phyloP scores from a whole-genome alignment of 2,888 invertebrate species.

The Amphipyra berbera region DNA sequence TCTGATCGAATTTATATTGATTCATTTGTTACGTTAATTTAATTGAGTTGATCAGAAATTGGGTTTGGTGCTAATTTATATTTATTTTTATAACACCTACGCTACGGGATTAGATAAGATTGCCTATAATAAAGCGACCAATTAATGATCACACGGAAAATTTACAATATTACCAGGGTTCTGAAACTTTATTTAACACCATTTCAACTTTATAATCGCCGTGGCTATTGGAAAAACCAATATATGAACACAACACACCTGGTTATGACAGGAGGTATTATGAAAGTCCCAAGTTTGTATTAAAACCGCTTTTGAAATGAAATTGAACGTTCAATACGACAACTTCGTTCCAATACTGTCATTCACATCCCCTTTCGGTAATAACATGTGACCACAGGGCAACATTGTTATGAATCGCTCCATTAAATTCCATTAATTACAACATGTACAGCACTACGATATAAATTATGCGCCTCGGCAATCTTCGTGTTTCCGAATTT shows the following conservation, averaged over 20 bases:
- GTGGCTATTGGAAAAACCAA: conserved; percentile 2
- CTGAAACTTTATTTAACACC: no score
- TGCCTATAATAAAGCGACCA: neutral
- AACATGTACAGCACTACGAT: neutral
- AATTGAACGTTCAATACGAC: conserved; percentile 33
- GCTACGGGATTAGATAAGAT: neutral
- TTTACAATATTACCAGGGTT: no score
- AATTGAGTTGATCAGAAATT: conserved; percentile 12
- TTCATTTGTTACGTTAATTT: neutral
- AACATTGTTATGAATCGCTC: neutral
- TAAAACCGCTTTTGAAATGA: conserved; percentile 23
- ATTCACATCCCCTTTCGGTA: conserved; percentile 9
- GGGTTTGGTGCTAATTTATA: neutral
- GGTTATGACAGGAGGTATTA: conserved; percentile 18
- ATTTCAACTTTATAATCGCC: neutral
- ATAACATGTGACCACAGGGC: neutral
- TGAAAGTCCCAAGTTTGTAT: conserved; percentile 5
- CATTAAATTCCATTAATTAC: conserved; percentile 1
- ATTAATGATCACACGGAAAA: neutral
- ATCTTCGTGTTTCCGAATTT: no score
- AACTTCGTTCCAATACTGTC: conserved; percentile 35
- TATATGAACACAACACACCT: conserved; percentile 5
- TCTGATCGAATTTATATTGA: conserved; percentile 12
- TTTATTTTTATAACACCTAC: neutral
- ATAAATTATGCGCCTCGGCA: neutral